Evolutionary conservation across 37 sponge, comb jelly and placozoan species (phyloP).

Genomic region (Spongia lamella): DNA sequence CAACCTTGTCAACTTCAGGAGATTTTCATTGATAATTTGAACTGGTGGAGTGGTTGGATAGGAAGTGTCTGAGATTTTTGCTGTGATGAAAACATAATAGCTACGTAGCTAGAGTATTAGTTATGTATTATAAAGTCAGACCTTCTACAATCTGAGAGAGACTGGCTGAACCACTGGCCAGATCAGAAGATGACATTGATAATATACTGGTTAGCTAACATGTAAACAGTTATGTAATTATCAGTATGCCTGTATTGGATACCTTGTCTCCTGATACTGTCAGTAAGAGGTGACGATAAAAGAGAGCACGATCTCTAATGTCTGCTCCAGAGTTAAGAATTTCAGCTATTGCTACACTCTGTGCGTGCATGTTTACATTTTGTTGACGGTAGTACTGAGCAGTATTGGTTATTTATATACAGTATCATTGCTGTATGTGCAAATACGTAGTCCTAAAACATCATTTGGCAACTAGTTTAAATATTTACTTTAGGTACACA

Average conservation of each 20-base stretch:
- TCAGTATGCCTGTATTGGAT: neutral
- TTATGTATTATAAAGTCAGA: neutral
- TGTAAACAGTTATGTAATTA: neutral
- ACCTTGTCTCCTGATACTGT: slow-evolving; percentile 70
- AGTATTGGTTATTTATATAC: too few relatives aligned
- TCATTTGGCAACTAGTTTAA: too few relatives aligned
- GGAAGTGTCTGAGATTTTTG: slow-evolving; percentile 40
- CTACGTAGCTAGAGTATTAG: neutral
- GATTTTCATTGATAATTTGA: neutral
- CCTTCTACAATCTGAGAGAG: slow-evolving; percentile 64
- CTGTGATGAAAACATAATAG: slow-evolving; percentile 10
- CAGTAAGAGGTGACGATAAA: slow-evolving; percentile 60
- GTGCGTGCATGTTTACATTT: too few relatives aligned
- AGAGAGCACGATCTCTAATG: slow-evolving; percentile 59
- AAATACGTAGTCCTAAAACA: too few relatives aligned
- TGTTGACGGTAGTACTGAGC: too few relatives aligned
- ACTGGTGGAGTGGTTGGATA: slow-evolving; percentile 51
- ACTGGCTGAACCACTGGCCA: slow-evolving; percentile 26
- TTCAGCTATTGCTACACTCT: too few relatives aligned
- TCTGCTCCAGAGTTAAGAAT: slow-evolving; percentile 21
- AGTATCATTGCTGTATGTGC: too few relatives aligned
- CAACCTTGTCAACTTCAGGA: slow-evolving; percentile 7
- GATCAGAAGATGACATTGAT: slow-evolving; percentile 30
- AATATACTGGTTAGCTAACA: slow-evolving; percentile 21
- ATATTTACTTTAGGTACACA: too few relatives aligned